Percentiles rank a stretch among this genome's conserved stretches.
Conservation (phyloP, 1,140 invertebrate species). For the Acromyrmex echinatior region DNA sequence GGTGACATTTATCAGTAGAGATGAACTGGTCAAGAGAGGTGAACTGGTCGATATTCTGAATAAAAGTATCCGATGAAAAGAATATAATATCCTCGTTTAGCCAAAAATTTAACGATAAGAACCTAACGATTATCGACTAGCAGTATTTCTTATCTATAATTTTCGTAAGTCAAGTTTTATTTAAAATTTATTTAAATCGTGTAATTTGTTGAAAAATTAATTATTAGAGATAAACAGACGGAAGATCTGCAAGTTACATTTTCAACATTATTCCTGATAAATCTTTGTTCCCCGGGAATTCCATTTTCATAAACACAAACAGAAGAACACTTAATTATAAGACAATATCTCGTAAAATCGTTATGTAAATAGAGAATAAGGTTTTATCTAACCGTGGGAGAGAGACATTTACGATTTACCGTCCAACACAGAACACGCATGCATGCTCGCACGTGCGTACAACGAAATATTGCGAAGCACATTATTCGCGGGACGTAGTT, state of each 20-base stretch:
- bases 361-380: not conserved
- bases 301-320: not conserved
- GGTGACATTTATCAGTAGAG: not conserved
- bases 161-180: not conserved
- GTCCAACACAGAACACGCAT: not conserved
- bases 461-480: not conserved
- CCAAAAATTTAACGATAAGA: not conserved
- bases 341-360: not conserved
- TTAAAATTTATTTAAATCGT: not conserved
- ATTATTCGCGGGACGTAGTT: slow-evolving; percentile 40
- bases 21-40: not conserved
- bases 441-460: not conserved
- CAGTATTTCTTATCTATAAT: not conserved
- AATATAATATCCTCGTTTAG: not conserved
- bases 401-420: not conserved
- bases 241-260: not conserved
- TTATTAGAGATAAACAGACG: not conserved
- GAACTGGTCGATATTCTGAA: not conserved
- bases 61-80: slow-evolving; percentile 16
- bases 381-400: not conserved
- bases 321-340: not conserved
- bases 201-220: not conserved
- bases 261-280: not conserved
- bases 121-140: not conserved
- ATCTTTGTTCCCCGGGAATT: not conserved